These are phyloP conservation scores for Parazoanthus swiftii DNA, from an alignment of 92 coral and sea anemone genomes.

Conservation along the genomic window DNA sequence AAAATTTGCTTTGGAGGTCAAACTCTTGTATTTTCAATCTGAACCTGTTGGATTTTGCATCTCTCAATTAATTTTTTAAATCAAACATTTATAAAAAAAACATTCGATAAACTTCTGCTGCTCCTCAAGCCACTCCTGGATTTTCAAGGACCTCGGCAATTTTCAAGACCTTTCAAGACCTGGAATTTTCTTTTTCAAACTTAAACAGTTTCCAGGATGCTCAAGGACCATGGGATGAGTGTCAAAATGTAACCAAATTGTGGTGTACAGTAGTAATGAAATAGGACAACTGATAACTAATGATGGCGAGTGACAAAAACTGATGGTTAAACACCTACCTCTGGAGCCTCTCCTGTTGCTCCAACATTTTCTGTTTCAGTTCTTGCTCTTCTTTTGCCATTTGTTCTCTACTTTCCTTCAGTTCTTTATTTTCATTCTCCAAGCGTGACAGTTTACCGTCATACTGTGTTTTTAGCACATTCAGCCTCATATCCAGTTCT, in stretches of 20 bases:
- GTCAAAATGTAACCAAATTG: neutral
- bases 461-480: slow-evolving; percentile 77
- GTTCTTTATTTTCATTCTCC: slow-evolving; percentile 84
- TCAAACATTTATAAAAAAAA: too few species aligned
- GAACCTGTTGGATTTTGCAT: too few species aligned
- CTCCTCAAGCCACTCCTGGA: too few species aligned
- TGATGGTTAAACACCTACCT: neutral
- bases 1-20: too few species aligned
- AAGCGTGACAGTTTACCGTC: slow-evolving; percentile 76
- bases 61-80: too few species aligned
- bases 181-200: too few species aligned
- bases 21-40: too few species aligned
- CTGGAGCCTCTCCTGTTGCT: slow-evolving; percentile 50
- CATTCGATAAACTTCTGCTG: too few species aligned
- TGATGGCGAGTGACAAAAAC: neutral
- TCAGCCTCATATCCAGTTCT: slow-evolving; percentile 83
- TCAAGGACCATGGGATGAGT: neutral
- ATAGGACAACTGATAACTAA: neutral
- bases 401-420: slow-evolving; percentile 51
- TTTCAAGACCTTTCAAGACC: too few species aligned
- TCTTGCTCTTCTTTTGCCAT: slow-evolving; percentile 57
- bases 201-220: too few species aligned
- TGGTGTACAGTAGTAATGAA: too few species aligned
- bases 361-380: slow-evolving; percentile 47
- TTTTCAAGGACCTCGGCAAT: too few species aligned